A percentile compares a stretch with the other conserved stretches of the same genome.
These are phyloP conservation scores for Panurus biarmicus DNA, from an alignment of 2,113 vertebrate species.

Conservation along the genomic window DNA sequence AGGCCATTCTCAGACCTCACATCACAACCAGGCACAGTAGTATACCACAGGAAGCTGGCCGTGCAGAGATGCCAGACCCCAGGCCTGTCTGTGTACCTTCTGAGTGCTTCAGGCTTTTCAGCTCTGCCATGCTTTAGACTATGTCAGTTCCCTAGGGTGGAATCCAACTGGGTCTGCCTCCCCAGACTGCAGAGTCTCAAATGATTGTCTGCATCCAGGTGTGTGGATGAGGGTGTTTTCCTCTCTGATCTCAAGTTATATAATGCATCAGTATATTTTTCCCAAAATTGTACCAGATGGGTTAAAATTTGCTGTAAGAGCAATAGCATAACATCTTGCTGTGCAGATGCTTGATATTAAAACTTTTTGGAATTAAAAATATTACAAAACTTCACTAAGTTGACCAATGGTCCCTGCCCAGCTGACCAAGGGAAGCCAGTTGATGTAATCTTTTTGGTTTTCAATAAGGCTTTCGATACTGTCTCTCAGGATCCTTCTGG, in stretches of 20 bases:
- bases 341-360: neutral
- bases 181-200: neutral
- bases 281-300: neutral
- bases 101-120: neutral
- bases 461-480: neutral
- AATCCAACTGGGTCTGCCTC: neutral
- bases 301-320: neutral
- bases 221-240: neutral
- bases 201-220: neutral
- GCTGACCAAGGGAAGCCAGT: neutral
- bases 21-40: neutral
- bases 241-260: neutral
- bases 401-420: neutral
- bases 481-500: neutral
- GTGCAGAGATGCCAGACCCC: neutral
- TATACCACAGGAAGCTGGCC: neutral
- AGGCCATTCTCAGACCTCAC: neutral
- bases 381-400: neutral
- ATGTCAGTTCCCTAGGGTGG: accelerated
- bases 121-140: neutral
- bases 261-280: neutral
- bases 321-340: too few relatives aligned
- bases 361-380: neutral
- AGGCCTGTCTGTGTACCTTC: neutral
- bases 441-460: neutral